phyloP scores from a whole-genome alignment of 2,888 invertebrate genomes.

The Drosophila colorata region DNA sequence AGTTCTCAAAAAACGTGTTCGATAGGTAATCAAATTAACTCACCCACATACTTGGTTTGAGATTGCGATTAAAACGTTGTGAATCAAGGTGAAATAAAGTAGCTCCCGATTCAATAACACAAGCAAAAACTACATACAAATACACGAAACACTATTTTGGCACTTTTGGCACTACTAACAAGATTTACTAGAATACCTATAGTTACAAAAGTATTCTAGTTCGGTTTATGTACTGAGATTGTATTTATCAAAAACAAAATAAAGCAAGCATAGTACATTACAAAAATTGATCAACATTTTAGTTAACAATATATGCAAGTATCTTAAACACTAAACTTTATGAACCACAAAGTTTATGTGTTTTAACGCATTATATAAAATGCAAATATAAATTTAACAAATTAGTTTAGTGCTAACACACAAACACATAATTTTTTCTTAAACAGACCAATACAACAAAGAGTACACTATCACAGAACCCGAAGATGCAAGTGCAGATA shows the following conservation, averaged over 20 bases:
- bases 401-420: conserved; percentile 78
- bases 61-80: conserved; percentile 26
- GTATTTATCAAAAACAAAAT: conserved; percentile 27
- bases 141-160: conserved; percentile 34
- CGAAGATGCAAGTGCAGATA: conserved; percentile 84
- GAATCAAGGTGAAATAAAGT: conserved; percentile 24
- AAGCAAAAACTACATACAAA: conserved; percentile 35
- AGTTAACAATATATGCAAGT: conserved; percentile 60
- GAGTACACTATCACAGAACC: conserved; percentile 85
- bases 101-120: conserved; percentile 47
- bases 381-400: conserved; percentile 73
- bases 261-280: conserved; percentile 32
- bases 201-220: conserved; percentile 44
- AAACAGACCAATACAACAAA: conserved; percentile 83
- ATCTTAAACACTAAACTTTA: conserved; percentile 54
- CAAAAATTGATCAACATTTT: conserved; percentile 32
- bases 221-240: conserved; percentile 39
- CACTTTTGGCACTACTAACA: conserved; percentile 55
- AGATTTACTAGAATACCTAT: conserved; percentile 31
- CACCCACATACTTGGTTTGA: conserved; percentile 25
- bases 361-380: conserved; percentile 75
- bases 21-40: conserved; percentile 27
- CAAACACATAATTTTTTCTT: conserved; percentile 74
- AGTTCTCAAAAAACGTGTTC: conserved; percentile 13
- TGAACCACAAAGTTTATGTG: conserved; percentile 53